These are phyloP conservation scores for Entomyzon cyanotis DNA, from an alignment of 2,113 vertebrate species.

Conservation along the genomic window DNA sequence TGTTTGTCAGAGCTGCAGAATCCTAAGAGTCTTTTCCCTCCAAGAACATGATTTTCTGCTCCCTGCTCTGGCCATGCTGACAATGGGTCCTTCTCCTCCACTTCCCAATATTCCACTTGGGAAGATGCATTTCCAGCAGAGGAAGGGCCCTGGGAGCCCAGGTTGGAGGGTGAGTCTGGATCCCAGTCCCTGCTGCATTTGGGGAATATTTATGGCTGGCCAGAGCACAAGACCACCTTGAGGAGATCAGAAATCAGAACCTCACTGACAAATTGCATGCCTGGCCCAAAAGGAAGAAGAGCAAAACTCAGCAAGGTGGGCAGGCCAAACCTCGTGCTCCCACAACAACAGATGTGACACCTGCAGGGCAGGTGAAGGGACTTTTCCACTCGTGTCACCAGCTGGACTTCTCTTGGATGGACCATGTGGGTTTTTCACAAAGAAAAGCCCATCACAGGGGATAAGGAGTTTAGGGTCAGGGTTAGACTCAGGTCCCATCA, in stretches of 20 bases:
- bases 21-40: constrained; percentile 62
- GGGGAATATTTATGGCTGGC: not conserved
- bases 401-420: not conserved
- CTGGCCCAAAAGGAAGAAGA: not conserved
- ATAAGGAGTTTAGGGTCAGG: not conserved
- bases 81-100: not conserved
- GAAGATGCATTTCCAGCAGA: not conserved
- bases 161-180: not conserved
- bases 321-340: not conserved
- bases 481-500: not conserved
- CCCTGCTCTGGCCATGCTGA: not conserved
- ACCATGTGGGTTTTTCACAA: accelerated
- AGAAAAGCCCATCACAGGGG: accelerated
- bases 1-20: constrained; percentile 76
- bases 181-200: not conserved
- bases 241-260: not conserved
- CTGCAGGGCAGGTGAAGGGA: not conserved
- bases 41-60: constrained; percentile 52
- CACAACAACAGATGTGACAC: not conserved
- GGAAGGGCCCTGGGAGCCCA: not conserved
- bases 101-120: not conserved
- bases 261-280: not conserved
- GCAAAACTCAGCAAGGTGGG: not conserved
- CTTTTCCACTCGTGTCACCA: accelerated
- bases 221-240: not conserved